Base-by-base conservation (phyloP, 2,113 vertebrate genomes). In the Anarrhichthys ocellatus region DNA sequence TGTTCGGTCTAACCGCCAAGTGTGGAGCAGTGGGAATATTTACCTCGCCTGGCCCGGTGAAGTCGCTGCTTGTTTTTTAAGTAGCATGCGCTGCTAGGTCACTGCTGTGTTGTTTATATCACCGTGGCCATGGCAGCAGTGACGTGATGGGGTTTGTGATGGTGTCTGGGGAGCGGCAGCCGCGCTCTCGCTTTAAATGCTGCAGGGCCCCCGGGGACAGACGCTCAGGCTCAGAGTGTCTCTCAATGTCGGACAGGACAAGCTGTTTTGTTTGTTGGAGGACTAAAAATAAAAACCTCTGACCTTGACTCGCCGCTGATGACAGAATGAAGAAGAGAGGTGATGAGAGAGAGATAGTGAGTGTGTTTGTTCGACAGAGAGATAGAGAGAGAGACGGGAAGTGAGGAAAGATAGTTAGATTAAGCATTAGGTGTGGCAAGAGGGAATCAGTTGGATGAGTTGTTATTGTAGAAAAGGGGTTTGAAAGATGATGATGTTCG, bases 281-380 rank as follows among this genome's bases (percentile, higher is more conserved):
- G 13, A 76, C 83, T 91, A 91, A 89, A 92, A 93, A 91, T 86
- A 92, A 87, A 89, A 63, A 85, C 44, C 80, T 73, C 67, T 87
- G 89, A 91, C 93, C 88, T 92, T 93, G 90, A 78, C 76, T 70
- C 70, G 44, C 66, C 4, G 1, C 62, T 62, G 81, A 72, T 91
- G 88, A 86, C 74, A 59, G 52, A 59, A 54, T 29, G 73, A 78
- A 66, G 78, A 71, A 29, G 67, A 82, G 79, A 75, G 70, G 64
- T 76, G 88, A 88, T 85, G 67, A 65, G 77, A 52, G 77, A 52
- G 72, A 61, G 82, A 24, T 40, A 42, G 44, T 32, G 15, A 20
- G 34, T 3, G 56, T 36, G 24, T 59, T 11, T 36, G 18, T 78
- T 48, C 71, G 74, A 85, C 56, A 61, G 62, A 9, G 65, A 78